Base-by-base conservation (phyloP, 2,113 vertebrate genomes). In the Stercorarius parasiticus region DNA sequence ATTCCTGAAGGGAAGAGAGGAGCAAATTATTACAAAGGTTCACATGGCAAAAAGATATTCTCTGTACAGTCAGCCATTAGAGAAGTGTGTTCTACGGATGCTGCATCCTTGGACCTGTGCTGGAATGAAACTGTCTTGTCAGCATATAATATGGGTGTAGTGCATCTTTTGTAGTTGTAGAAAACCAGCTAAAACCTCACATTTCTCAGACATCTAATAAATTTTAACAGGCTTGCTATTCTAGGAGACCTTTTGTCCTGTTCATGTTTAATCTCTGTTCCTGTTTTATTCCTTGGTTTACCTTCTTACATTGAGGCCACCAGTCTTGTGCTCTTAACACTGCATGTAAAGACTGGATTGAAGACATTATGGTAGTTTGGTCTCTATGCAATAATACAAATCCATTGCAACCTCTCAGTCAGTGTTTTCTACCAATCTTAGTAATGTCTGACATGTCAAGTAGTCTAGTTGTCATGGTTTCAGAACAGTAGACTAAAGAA, bases 291-390 rank as follows among this genome's bases (percentile, higher is more conserved):
- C 70, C 17, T 47, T 56, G 7, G 20, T 56, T 82, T 72, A 36
- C 9, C 5, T 61, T 47, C 56, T 23, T 45, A 38, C 3, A 2
- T 32, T 32, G 62, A 49, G n/a, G 27, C 56, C 29, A 30, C 38
- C 19, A 4, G 7, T 49, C 27, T 8, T 16, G 14, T 34, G 20
- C 23, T 81, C 42, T 38, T 47, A 20, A n/a, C 2, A 1, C 9
- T 20, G 52, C 21, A 3, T 14, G 3, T 11, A 25, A 61, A 76
- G 43, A 45, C 15, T 3, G 30, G 18, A 23, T 59, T 0, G 0
- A 76, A 76, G 58, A 29, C 10, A 2, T 15, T 0, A 0, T 1
- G 13, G 16, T 30, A 23, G 5, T 30, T 62, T 58, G 42, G 7
- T 56, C 26, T 78, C 32, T 53, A 1, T 13, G 15, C 14, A 29